Evolutionary conservation across 1,140 invertebrate genomes (phyloP).

Genomic region (Chironomus tepperi): DNA sequence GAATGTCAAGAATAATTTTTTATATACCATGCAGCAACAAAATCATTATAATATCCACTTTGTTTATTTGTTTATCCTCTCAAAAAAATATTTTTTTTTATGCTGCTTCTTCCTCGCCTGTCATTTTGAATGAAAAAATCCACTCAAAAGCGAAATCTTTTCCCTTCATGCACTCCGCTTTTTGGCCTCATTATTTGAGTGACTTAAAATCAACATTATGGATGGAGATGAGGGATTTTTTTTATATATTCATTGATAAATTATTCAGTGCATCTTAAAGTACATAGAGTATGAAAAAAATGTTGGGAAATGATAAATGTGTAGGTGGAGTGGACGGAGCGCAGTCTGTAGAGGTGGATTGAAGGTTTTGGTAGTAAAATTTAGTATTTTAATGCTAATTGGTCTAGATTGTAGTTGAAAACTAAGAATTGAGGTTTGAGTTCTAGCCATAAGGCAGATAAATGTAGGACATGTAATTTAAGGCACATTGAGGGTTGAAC

Average conservation of each 20-base stretch:
- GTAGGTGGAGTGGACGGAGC: background rate
- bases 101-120: conserved; percentile 10
- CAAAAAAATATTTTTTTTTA: background rate
- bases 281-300: no score
- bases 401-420: no score
- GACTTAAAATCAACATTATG: conserved; percentile 11
- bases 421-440: no score
- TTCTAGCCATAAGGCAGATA: no score
- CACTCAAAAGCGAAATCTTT: background rate
- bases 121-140: conserved; percentile 8
- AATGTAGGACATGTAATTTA: no score
- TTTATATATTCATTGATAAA: background rate
- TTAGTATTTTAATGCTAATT: no score
- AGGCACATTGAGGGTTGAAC: no score
- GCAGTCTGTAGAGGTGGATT: background rate
- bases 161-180: background rate
- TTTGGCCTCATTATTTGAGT: background rate
- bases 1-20: conserved; percentile 8
- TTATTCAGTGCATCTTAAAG: conserved; percentile 4
- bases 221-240: background rate
- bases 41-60: background rate
- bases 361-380: background rate
- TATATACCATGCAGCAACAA: background rate
- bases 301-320: background rate
- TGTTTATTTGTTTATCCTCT: background rate